phyloP scores from a whole-genome alignment of 2,113 vertebrate genomes.

The Marcusenius ussheri region DNA sequence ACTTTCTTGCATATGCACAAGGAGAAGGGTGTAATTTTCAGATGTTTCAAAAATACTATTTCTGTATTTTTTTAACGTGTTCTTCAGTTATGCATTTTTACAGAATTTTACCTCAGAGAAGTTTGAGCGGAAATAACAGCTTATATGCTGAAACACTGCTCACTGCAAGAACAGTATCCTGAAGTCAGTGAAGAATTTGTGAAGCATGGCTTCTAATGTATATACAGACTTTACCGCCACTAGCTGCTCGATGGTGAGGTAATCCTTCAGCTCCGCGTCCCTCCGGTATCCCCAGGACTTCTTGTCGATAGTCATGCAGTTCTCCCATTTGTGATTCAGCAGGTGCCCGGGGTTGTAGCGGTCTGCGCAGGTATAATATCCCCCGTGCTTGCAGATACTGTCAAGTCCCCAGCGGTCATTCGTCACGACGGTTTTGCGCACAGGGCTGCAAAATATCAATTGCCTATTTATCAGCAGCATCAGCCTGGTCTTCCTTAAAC shows the following conservation, averaged over 20 bases:
- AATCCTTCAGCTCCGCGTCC: constrained; percentile 69
- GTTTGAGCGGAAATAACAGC: neutral
- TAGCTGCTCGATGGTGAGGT: constrained; percentile 68
- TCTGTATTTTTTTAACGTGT: neutral
- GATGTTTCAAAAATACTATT: neutral
- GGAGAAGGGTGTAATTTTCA: neutral
- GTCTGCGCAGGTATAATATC: constrained; percentile 85
- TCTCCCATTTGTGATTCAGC: constrained; percentile 89
- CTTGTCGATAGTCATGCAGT: constrained; percentile 87
- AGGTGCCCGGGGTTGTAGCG: constrained; percentile 82
- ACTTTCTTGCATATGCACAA: neutral
- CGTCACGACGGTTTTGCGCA: constrained; percentile 80
- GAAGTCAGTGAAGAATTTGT: neutral
- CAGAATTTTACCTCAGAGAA: neutral
- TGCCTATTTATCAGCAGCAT: neutral
- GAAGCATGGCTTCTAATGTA: neutral
- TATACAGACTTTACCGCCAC: constrained; percentile 58
- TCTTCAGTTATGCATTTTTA: neutral
- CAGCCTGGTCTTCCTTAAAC: neutral
- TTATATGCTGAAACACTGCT: neutral
- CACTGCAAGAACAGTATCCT: neutral
- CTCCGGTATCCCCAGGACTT: constrained; percentile 84
- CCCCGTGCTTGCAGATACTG: constrained; percentile 77
- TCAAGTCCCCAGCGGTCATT: constrained; percentile 87
- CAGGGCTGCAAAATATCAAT: constrained; percentile 64